These are phyloP conservation scores for Steatocranus sp. DNA, from an alignment of 2,797 vertebrate species.

Conservation along the genomic window DNA sequence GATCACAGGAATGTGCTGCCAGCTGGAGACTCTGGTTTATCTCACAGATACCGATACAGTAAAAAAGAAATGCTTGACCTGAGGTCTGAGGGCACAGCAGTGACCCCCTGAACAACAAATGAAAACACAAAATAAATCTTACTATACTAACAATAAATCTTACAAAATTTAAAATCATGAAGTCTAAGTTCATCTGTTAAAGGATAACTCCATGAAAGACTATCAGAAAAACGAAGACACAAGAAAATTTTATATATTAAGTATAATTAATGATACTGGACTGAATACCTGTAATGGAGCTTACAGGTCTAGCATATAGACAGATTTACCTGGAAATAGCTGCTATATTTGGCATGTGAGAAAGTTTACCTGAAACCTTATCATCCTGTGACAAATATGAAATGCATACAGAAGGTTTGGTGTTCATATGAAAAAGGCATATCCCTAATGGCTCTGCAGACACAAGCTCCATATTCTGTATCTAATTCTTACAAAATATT, in stretches of 20 bases:
- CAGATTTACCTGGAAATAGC: background rate
- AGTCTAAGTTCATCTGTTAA: background rate
- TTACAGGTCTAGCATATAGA: background rate
- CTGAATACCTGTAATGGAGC: background rate
- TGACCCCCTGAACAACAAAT: background rate
- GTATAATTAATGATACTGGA: background rate
- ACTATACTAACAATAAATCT: background rate
- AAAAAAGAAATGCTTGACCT: background rate
- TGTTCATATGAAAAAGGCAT: background rate
- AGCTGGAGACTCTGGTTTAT: constrained; percentile 51
- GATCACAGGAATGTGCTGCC: constrained; percentile 45
- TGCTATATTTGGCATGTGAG: background rate
- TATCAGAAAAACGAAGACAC: background rate
- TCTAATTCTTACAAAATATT: background rate
- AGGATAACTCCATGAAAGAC: background rate
- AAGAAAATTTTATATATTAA: background rate
- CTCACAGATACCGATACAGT: constrained; percentile 32
- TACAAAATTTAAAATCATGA: background rate
- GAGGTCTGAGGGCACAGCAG: background rate
- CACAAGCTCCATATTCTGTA: background rate
- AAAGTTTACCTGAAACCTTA: background rate
- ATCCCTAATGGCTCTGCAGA: background rate
- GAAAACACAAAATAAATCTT: background rate
- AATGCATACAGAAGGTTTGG: background rate
- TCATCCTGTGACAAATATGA: background rate